Evolutionary conservation across 92 coral and sea anemone species (phyloP), one percentile per base, ranked within the genome.

Genomic region (Siderastrea siderea): DNA sequence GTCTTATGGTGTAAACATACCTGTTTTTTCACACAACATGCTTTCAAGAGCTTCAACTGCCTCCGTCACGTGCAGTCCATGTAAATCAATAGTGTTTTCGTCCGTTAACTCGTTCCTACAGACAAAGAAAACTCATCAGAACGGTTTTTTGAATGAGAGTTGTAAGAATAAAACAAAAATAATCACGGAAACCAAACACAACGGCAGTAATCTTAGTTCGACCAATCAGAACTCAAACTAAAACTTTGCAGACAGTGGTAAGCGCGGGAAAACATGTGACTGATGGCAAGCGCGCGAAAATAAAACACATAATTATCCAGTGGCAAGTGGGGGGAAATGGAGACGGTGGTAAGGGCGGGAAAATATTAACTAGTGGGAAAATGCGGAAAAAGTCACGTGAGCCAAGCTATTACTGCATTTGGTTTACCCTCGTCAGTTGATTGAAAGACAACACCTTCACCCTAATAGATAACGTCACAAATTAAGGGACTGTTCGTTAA

Each of bases 11-110:
- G 38, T 26, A 26, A 72, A 73, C 88, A 49, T 75, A 85, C 89
- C 89, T 2, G 49, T 66, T 45, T 47, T 65, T 68, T 53, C 84
- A 66, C 7, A 54, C 84, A 85, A 45, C 77, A 85, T 15, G 58
- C 88, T 93, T 73, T 91, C 91, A 47, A 97, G 81, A 13, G 94
- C 98, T 43, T 80, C 86, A 6, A 98, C 74, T 6, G 99, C 98
- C 85, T 98, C 99, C 9, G 86, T 46, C 8, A 98, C 99, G 78
- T 98, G 99, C 52, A 98, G 86, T 7, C 98, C 99, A 63, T 97
- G 99, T 64, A 97, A 94, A 79, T 97, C 99, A 71, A 97, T 83
- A 7, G 87, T 81, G 81, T 76, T 63, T 77, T 82, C 77, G 74
- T 93, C 89, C 13, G 64, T 59, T 11, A 43, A 63, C 15, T 86